These are phyloP conservation scores for Peromyscus leucopus DNA, from an alignment of 2,113 vertebrate species.

Conservation along the genomic window DNA sequence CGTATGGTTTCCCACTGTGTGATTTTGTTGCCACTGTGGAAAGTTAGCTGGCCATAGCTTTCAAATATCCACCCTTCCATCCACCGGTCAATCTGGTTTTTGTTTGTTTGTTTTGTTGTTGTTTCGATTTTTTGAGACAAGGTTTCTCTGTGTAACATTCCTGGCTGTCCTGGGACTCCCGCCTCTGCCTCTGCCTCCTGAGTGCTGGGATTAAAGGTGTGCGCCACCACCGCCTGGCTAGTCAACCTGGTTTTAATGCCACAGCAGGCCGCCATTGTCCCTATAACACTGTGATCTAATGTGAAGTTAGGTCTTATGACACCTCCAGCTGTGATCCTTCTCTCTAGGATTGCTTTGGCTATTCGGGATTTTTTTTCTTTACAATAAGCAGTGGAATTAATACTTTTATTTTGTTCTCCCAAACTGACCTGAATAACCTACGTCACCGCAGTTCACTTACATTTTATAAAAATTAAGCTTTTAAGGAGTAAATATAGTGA, in stretches of 20 bases:
- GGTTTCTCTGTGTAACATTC: too few relatives aligned
- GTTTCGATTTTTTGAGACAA: too few relatives aligned
- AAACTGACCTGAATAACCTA: neutral
- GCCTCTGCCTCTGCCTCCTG: too few relatives aligned
- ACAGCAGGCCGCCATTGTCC: neutral
- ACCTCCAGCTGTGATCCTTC: neutral
- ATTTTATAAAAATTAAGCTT: neutral
- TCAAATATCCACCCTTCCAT: neutral
- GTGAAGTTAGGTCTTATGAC: neutral
- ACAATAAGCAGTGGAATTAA: neutral
- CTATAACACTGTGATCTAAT: neutral
- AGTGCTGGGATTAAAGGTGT: too few relatives aligned
- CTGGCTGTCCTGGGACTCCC: too few relatives aligned
- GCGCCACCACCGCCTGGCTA: too few relatives aligned
- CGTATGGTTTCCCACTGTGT: neutral
- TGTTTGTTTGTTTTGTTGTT: too few relatives aligned
- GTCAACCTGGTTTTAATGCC: neutral
- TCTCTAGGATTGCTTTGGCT: neutral
- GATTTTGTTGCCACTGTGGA: neutral
- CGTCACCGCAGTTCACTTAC: neutral
- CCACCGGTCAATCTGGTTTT: neutral
- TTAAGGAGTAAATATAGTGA: neutral
- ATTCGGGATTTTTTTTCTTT: neutral
- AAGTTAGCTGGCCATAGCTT: neutral
- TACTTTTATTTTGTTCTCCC: neutral